Evolutionary conservation across 2,113 vertebrate species (phyloP), one percentile per base, ranked within the genome.

Genomic region (Periophthalmodon schlosseri): DNA sequence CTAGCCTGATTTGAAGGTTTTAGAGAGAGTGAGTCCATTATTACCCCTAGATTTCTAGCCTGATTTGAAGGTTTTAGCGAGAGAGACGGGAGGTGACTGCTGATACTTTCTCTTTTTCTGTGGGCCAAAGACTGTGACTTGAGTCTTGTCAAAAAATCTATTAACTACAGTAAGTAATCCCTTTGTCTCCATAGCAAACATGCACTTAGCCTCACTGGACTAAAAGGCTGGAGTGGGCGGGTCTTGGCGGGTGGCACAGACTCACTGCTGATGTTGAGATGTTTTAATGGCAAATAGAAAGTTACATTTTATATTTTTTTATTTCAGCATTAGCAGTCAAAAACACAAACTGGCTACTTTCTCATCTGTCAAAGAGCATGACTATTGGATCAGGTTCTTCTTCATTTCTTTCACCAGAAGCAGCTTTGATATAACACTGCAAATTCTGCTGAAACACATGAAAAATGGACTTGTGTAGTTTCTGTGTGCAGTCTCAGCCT

Each of bases 131-230:
- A 28, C 28, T 28, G 3, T 28, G 28, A 28, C 28, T 2, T 28
- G 2, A 28, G 28, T 28, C 3, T 28, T 28, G 28, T 28, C 1
- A 28, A 28, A 28, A 44, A 44, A 44, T 2, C 39, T 10, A 44
- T 10, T 44, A 44, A 44, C 0, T 44, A 7, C 39, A 44, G 39
- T 44, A 44, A 44, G 39, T 44, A 44, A 7, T 44, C 36, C 36
- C 5, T 56, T 16, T 56, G 70, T 82, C 76, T 57, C 72, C 18
- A 57, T n/a, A 9, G n/a, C 18, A 56, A 20, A 56, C 54, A 60
- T 24, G 12, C 21, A 60, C 57, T 60, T 21, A 12, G 11, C 57
- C 4, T 60, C 57, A 24, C 54, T 21, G 9, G 21, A 60, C 23
- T 23, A 60, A 60, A 60, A 15, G 57, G 3, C 12, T 44, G 39